Base-by-base conservation (phyloP, 2,888 invertebrate genomes). In the Leptinotarsa peninsularis region DNA sequence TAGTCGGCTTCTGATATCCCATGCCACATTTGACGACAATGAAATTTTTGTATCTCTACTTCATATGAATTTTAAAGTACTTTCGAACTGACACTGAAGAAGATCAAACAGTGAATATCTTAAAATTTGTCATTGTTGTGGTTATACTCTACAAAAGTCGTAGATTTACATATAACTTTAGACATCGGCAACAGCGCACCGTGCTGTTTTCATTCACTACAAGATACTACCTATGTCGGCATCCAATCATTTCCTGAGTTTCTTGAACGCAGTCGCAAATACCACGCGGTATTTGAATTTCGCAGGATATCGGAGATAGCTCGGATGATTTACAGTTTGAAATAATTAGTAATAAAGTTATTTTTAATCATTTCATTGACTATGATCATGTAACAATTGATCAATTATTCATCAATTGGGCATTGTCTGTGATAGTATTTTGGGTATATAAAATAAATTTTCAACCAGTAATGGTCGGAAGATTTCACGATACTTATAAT, bases 181-280 rank as follows among this genome's bases (percentile, higher is more conserved):
- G 50, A 33, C 43, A 33, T 4, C 18, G 76, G 70, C 76, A 76
- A 67, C 70, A 10, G 18, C 23, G 82, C 82, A 75, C 79, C 81
- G 81, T 75, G 75, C 73, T 74, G 74, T 56, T 77, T 80, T 80
- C 80, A 80, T 80, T 80, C 77, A 80, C 7, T 7, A 7, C 66
- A 69, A 71, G 82, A 82, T 83, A 83, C 80, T 81, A 85, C 83
- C 83, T 82, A 81, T 82, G 81, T 77, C 80, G 83, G 81, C 81
- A 79, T 72, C 84, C 84, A 85, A 84, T 82, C 81, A 79, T 77
- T 83, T 84, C 83, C 82, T 83, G 80, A 67, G 77, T 74, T 69
- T 74, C 18, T 58, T 49, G 72, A 52, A 82, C 83, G 84, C 84
- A 83, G 80, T 66, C 83, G 82, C 83, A 67, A 73, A 27, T 60